Conservation (phyloP, 2,113 vertebrate species). For the Gambusia affinis region DNA sequence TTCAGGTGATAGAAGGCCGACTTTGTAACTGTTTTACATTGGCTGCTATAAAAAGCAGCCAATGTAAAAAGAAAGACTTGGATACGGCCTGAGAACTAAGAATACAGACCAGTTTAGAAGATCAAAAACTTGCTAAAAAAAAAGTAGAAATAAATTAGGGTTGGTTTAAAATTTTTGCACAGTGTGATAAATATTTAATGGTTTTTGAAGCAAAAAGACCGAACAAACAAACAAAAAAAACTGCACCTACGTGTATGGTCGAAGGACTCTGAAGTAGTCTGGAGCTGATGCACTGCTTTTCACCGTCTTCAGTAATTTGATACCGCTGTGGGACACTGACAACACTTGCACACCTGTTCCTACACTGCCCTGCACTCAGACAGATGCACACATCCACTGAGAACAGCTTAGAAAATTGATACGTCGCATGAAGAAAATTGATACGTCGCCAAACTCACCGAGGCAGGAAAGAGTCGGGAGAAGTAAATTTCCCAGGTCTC, state of each 20-base stretch:
- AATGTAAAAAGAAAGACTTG: no score
- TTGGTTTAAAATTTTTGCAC: neutral
- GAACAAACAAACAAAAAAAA: no score
- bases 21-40: no score
- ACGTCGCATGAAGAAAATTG: conserved; percentile 6
- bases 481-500: conserved; percentile 94
- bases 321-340: conserved; percentile 88
- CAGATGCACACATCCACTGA: conserved; percentile 29
- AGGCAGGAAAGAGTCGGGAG: conserved; percentile 94
- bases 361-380: conserved; percentile 87
- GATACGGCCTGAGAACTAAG: neutral
- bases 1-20: no score
- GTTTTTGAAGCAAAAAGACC: neutral
- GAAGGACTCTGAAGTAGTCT: conserved; percentile 89
- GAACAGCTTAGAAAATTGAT: conserved; percentile 8
- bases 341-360: conserved; percentile 94
- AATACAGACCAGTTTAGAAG: neutral
- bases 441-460: conserved; percentile 78
- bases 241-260: conserved; percentile 84
- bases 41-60: no score
- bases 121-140: neutral
- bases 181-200: no score
- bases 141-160: neutral
- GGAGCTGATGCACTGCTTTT: conserved; percentile 81
- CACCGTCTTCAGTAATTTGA: conserved; percentile 89